Percentiles rank a stretch among this genome's conserved stretches.
phyloP scores from a whole-genome alignment of 2,888 invertebrate species.

The Ethmia dodecea region DNA sequence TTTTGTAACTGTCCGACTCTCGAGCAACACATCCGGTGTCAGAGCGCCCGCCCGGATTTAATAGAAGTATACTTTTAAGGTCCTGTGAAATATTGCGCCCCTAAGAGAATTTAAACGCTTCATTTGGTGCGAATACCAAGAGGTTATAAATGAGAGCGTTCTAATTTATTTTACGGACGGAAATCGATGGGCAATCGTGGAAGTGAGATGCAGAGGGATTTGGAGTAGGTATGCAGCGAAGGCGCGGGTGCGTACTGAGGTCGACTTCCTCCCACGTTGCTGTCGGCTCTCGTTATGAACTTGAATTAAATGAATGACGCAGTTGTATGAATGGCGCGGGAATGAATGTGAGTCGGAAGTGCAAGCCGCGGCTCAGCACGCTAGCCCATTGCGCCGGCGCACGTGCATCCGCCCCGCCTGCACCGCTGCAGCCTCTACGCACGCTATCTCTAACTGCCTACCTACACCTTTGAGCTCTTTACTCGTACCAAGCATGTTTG shows the following conservation, averaged over 20 bases:
- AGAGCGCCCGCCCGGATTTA: conserved; percentile 50
- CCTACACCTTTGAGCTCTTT: too few species aligned
- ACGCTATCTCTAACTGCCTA: conserved; percentile 1
- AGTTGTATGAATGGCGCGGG: conserved; percentile 70
- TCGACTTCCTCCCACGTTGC: conserved; percentile 39
- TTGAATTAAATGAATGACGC: conserved; percentile 74
- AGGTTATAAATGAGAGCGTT: conserved; percentile 56
- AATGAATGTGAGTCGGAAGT: conserved; percentile 73
- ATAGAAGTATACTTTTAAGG: conserved; percentile 58
- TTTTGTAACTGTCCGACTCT: conserved; percentile 17
- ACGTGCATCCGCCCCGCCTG: conserved; percentile 41
- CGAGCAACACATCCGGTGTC: conserved; percentile 41
- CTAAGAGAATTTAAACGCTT: conserved; percentile 51
- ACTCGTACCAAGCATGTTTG: too few species aligned
- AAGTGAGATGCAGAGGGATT: conserved; percentile 43
- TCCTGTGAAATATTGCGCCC: conserved; percentile 62
- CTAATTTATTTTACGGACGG: conserved; percentile 57
- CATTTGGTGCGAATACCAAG: conserved; percentile 46
- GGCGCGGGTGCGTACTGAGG: conserved; percentile 37
- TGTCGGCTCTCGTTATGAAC: conserved; percentile 59
- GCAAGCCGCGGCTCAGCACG: conserved; percentile 58
- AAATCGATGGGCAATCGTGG: conserved; percentile 31
- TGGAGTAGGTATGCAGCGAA: conserved; percentile 33
- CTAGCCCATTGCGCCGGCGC: conserved; percentile 51
- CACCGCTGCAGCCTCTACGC: neutral